Evolutionary conservation across 2,888 invertebrate genomes (phyloP).

Genomic region (Dicyrtoma fusca): DNA sequence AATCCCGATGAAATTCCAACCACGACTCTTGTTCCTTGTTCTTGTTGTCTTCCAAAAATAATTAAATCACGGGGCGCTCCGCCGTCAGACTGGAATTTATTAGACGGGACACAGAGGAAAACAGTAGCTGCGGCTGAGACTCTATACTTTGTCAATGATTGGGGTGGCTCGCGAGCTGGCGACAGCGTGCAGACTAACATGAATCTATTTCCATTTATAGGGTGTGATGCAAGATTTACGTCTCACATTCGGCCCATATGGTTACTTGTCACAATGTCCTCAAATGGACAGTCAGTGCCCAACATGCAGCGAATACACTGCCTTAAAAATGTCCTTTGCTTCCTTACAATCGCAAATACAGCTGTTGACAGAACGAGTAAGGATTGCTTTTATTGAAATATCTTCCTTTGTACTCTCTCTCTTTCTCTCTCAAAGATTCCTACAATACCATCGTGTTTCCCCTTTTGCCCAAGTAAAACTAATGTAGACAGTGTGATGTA

Average conservation of each 20-base stretch:
- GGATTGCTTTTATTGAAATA: slow-evolving; percentile 51
- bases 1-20: no score
- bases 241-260: slow-evolving; percentile 81
- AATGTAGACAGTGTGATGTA: neutral
- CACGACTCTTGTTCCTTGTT: no score
- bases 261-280: slow-evolving; percentile 84
- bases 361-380: slow-evolving; percentile 82
- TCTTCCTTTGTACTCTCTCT: neutral
- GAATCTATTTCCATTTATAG: slow-evolving; percentile 62
- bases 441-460: neutral
- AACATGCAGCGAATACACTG: slow-evolving; percentile 85
- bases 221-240: slow-evolving; percentile 86
- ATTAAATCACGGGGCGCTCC: slow-evolving; percentile 5
- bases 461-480: neutral
- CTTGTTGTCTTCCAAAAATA: no score
- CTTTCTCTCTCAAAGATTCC: neutral
- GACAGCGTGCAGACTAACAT: neutral
- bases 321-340: slow-evolving; percentile 80
- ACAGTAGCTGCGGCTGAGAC: no score
- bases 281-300: slow-evolving; percentile 84
- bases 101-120: no score
- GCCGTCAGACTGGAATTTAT: no score
- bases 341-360: slow-evolving; percentile 78
- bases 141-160: no score
- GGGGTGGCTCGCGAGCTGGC: no score